Base-by-base conservation (phyloP, 2,888 invertebrate genomes). In the Dryocosmus kuriphilus region DNA sequence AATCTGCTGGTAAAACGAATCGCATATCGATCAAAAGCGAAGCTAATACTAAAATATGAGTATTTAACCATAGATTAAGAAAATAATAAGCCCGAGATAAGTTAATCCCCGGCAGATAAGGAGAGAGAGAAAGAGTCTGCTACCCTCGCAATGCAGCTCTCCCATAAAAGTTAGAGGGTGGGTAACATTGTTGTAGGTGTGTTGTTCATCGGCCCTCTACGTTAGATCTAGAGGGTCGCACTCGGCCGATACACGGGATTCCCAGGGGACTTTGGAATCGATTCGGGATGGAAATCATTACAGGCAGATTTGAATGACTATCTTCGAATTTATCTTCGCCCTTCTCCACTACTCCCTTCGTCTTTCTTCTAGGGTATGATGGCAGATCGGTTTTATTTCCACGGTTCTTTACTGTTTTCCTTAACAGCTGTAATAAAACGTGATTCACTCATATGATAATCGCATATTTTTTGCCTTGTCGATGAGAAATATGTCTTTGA, bases 211-310 rank as follows among this genome's bases (percentile, higher is more conserved):
- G 85, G 86, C 83, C 75, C 82, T 87, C 82, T 83, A 86, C 82
- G 77, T 65, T 74, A 79, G 79, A 82, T 77, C 83, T 79, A 81
- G 84, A 77, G 81, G 79, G 83, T 81, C 81, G 81, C 83, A 84
- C 85, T 81, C 79, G 74, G 78, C 77, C 82, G 82, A 86, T 84
- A 84, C 67, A 77, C 74, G 74, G 80, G 88, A 90, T 89, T 91
- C 91, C 89, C 91, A 90, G 84, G 91, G 88, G 90, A 89, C 86
- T 88, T 89, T 88, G 84, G 83, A 91, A 91, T 91, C 91, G 91
- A 91, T 91, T 91, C 87, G 89, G 86, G 88, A 90, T 90, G 90
- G 90, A 91, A 91, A 91, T 91, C 91, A 91, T 91, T 91, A 91
- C 89, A 75, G 86, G 87, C 87, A 89, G 88, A 91, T 91, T 91